A percentile compares a stretch with the other conserved stretches of the same genome.
phyloP scores from a whole-genome alignment of 1,140 invertebrate species.

The Caenorhabditis brenneri region DNA sequence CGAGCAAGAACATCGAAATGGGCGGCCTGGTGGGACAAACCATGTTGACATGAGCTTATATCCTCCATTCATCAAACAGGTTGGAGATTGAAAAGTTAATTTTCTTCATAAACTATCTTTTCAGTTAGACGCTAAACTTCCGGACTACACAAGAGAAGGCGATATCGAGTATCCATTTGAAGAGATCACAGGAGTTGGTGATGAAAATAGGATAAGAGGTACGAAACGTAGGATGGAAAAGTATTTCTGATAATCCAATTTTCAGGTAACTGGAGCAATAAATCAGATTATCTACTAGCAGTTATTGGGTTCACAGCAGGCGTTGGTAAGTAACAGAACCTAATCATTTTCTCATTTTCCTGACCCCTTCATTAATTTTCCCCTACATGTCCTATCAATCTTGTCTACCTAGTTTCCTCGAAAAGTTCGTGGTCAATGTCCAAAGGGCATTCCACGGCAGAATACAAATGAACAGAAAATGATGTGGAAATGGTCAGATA shows the following conservation, averaged over 20 bases:
- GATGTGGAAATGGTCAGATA: background rate
- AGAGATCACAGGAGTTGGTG: constrained; percentile 62
- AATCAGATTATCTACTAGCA: constrained; percentile 70
- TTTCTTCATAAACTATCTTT: background rate
- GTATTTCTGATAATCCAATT: constrained; percentile 34
- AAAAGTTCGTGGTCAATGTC: background rate
- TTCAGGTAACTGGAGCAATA: constrained; percentile 71
- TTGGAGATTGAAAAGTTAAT: background rate
- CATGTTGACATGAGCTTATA: constrained; percentile 9
- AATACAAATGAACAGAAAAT: background rate
- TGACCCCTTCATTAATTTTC: too few relatives aligned
- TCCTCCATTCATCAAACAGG: constrained; percentile 11
- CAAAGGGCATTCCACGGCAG: too few relatives aligned
- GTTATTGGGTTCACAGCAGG: constrained; percentile 72
- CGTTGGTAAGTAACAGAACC: constrained; percentile 57
- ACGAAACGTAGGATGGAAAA: background rate
- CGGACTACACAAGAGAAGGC: constrained; percentile 62
- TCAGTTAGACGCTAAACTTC: constrained; percentile 50
- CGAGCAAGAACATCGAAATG: constrained; percentile 2
- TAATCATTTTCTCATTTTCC: background rate
- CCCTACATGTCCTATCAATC: too few relatives aligned
- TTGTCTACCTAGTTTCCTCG: background rate
- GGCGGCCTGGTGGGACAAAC: background rate
- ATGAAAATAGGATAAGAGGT: constrained; percentile 62
- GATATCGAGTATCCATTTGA: constrained; percentile 71